Percentiles rank a stretch among this genome's conserved stretches.
These are phyloP conservation scores for Ophonus ardosiacus DNA, from an alignment of 2,888 invertebrate species.

Conservation along the genomic window DNA sequence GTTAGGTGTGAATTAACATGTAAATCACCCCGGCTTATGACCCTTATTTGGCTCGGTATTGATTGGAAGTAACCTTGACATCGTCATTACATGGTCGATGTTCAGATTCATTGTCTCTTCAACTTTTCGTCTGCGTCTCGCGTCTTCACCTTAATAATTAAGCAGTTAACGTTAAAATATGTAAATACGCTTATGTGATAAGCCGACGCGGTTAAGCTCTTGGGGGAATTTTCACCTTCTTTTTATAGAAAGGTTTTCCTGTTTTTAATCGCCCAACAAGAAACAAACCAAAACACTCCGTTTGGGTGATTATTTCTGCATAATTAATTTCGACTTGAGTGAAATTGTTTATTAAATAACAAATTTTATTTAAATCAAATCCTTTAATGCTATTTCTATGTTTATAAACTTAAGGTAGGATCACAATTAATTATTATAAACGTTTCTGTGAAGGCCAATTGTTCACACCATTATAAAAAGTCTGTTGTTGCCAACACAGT, in stretches of 20 bases:
- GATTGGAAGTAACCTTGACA: slow-evolving; percentile 35
- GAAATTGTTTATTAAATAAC: background rate
- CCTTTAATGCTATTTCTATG: too few relatives aligned
- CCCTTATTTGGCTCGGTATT: background rate
- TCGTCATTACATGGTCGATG: slow-evolving; percentile 8
- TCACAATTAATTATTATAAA: too few relatives aligned
- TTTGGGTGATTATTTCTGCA: background rate
- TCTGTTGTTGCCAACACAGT: too few relatives aligned
- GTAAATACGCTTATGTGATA: slow-evolving; percentile 55
- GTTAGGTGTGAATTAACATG: slow-evolving; percentile 36
- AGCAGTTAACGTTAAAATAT: slow-evolving; percentile 58
- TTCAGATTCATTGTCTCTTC: background rate
- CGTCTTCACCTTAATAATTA: slow-evolving; percentile 47
- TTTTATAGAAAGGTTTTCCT: slow-evolving; percentile 32
- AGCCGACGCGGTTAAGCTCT: slow-evolving; percentile 17
- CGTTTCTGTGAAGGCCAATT: too few relatives aligned
- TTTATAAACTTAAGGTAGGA: too few relatives aligned
- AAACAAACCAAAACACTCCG: background rate
- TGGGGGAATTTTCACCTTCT: slow-evolving; percentile 31
- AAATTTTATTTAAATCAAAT: too few relatives aligned
- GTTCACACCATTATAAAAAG: too few relatives aligned
- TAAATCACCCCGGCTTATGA: slow-evolving; percentile 13
- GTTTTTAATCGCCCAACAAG: slow-evolving; percentile 1
- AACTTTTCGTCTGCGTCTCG: background rate
- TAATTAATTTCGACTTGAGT: background rate